Percentiles rank a stretch among this genome's conserved stretches.
Conservation (phyloP, 2,113 vertebrate species). For the Pangasianodon gigas region DNA sequence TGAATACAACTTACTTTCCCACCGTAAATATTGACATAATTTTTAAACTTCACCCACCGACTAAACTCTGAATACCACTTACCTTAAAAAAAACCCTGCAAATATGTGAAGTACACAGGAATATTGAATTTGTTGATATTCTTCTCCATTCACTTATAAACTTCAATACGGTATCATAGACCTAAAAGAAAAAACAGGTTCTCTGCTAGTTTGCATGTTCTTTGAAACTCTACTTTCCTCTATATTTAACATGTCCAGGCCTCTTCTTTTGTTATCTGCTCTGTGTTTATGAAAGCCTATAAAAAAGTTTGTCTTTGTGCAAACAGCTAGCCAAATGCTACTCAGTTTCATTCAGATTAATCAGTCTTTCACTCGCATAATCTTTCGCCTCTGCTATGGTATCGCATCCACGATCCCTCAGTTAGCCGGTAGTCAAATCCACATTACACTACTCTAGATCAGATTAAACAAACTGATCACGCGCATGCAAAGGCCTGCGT, state of each 20-base stretch:
- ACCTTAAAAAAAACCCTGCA: neutral
- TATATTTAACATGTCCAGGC: neutral
- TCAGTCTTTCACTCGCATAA: conserved; percentile 22
- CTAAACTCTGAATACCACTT: neutral
- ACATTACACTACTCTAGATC: conserved; percentile 29
- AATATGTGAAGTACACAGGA: neutral
- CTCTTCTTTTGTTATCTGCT: conserved; percentile 4
- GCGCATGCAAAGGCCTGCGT: conserved; percentile 44
- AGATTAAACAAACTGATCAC: conserved; percentile 46
- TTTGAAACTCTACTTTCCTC: conserved; percentile 23
- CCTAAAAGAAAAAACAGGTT: neutral
- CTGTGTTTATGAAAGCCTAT: conserved; percentile 16
- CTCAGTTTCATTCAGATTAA: conserved; percentile 16
- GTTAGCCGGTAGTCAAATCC: conserved; percentile 55
- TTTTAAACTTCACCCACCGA: neutral
- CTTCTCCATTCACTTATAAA: neutral
- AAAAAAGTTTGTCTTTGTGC: conserved; percentile 35
- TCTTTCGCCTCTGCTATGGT: conserved; percentile 27
- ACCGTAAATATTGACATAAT: neutral
- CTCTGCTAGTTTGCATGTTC: conserved; percentile 28
- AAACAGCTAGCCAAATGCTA: conserved; percentile 13
- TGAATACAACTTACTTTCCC: neutral
- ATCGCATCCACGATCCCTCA: conserved; percentile 38
- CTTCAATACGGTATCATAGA: neutral
- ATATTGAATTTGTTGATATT: neutral